Base-by-base conservation (phyloP, 2,113 vertebrate genomes). In the Halichoerus grypus region DNA sequence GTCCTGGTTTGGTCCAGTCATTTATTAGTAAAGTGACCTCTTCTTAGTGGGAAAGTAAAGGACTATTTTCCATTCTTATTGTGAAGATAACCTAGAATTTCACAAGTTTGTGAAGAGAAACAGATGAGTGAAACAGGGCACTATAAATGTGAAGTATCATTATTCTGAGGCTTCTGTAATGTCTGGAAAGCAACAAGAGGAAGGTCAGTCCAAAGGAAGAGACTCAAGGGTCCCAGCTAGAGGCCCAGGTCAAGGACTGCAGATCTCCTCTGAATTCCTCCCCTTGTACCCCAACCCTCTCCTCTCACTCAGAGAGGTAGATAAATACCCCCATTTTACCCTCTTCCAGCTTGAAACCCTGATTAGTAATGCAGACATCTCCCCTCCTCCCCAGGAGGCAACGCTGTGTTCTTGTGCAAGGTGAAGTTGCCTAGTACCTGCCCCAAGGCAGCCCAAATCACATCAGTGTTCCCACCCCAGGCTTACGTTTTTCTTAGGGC, bases 1-100 rank as follows among this genome's bases (percentile, higher is more conserved):
- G 14, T 84, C 33, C 65, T 76, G 11, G n/a, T 67, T 84, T 76
- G 24, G 33, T 57, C 31, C 15, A 46, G 21, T 53, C 24, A 22
- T 33, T 59, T 65, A 76, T 59, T 53, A 76, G 28, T 86, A 57
- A 71, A 90, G 6, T 69, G 39, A 76, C 26, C 22, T 85, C 72
- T 88, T 57, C n/a, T 81, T 71, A n/a, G 14, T 69, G 19, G 55
- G 55, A 19, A 88, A 55, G 69, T 46, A 69, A 76, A 85, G 92
- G 42, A 39, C 18, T 36, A 42, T 81, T 89, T 92, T 42, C 59
- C 24, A 84, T 61, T 91, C 51, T 51, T 91, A 80, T 69, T 76
- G 19, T 89, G 33, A 93, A 91, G 9, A 49, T 93, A 84, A 63
- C 16, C 49, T 61, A 93, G 13, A 91, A 88, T 9, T 49, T 96